Conservation (phyloP, 1,140 invertebrate genomes). For the Pseudoatta argentina region DNA sequence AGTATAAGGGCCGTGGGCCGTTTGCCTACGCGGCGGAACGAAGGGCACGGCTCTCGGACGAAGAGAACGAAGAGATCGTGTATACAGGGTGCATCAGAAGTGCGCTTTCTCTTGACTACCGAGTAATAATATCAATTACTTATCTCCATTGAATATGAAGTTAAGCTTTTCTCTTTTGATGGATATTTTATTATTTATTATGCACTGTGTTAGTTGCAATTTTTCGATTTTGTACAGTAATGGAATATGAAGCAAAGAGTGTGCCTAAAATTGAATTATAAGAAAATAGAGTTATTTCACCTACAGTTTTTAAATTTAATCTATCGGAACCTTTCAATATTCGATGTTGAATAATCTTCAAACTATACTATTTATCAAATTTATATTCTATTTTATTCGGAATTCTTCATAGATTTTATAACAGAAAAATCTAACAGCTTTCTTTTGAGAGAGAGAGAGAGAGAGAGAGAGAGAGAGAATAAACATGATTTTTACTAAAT, state of each 20-base stretch:
- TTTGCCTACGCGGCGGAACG: slow-evolving; percentile 70
- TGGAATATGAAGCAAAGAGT: background rate
- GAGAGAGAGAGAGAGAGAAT: background rate
- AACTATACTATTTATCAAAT: slow-evolving; percentile 25
- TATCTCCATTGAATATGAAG: background rate
- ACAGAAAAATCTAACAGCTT: background rate
- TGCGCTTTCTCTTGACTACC: background rate
- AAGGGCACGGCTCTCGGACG: slow-evolving; percentile 34
- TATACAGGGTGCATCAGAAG: slow-evolving; percentile 35
- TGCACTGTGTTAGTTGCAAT: slow-evolving; percentile 14
- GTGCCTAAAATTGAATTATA: slow-evolving; percentile 1
- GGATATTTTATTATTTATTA: background rate
- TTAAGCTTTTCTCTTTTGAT: background rate
- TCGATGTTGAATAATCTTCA: slow-evolving; percentile 10
- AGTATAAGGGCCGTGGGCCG: slow-evolving; percentile 56
- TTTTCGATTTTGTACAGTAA: background rate
- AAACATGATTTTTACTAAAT: background rate
- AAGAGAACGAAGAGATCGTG: slow-evolving; percentile 57
- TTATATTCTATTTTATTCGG: background rate
- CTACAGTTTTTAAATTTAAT: slow-evolving; percentile 20
- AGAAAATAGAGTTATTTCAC: background rate
- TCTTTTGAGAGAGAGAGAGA: background rate
- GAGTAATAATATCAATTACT: background rate
- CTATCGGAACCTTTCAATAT: slow-evolving; percentile 15
- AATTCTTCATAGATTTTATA: background rate